phyloP scores from a whole-genome alignment of 1,140 invertebrate species.

The Zaprionus camerounensis region DNA sequence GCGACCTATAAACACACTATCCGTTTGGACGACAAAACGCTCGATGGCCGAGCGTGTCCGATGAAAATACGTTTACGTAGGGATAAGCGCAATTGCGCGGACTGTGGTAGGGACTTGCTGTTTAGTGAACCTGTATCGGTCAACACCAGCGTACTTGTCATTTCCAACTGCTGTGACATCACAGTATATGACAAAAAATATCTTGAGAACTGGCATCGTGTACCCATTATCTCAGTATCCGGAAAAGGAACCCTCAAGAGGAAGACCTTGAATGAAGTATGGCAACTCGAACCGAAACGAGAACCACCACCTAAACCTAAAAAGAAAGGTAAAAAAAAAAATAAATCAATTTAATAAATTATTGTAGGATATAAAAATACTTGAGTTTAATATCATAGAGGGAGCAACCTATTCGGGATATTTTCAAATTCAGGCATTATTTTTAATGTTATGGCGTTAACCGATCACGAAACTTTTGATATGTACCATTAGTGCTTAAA shows the following conservation, averaged over 20 bases:
- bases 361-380: no score
- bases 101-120: constrained; percentile 42
- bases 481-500: no score
- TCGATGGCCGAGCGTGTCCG: constrained; percentile 57
- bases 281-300: constrained; percentile 32
- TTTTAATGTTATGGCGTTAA: no score
- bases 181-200: constrained; percentile 50
- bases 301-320: neutral
- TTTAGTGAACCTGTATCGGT: constrained; percentile 48
- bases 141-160: constrained; percentile 49
- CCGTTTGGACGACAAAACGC: constrained; percentile 41
- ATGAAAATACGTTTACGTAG: constrained; percentile 56
- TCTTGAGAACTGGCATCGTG: constrained; percentile 61
- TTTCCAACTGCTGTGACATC: constrained; percentile 57
- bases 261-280: constrained; percentile 26
- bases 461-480: no score
- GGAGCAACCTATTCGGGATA: no score
- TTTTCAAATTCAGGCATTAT: no score
- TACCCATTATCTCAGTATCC: constrained; percentile 49
- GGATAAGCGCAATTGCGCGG: constrained; percentile 39
- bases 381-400: no score
- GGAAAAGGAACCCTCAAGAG: neutral
- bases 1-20: constrained; percentile 49
- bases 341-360: no score
- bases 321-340: constrained; percentile 5